Conservation (phyloP, 2,888 invertebrate species). For the Chrysolina americana region DNA sequence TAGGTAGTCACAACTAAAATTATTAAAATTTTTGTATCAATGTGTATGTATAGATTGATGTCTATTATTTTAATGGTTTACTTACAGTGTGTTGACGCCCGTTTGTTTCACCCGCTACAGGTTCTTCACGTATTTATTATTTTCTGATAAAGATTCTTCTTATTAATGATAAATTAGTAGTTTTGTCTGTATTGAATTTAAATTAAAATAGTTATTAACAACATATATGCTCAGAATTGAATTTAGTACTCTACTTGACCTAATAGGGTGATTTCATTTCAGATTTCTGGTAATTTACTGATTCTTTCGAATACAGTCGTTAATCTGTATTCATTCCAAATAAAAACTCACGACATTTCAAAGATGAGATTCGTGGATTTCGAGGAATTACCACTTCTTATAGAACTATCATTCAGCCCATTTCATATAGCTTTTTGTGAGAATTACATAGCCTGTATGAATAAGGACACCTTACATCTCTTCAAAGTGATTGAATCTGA, state of each 20-base stretch:
- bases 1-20: too few relatives aligned
- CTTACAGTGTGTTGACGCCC: too few relatives aligned
- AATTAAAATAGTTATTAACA: neutral
- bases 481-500: slow-evolving; percentile 70
- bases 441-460: slow-evolving; percentile 78
- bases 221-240: too few relatives aligned
- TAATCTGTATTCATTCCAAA: slow-evolving; percentile 75
- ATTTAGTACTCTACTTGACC: neutral
- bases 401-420: slow-evolving; percentile 77
- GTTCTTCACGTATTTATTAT: too few relatives aligned
- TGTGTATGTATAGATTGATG: too few relatives aligned
- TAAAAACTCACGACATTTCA: slow-evolving; percentile 79
- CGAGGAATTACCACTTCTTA: slow-evolving; percentile 76
- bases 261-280: slow-evolving; percentile 22
- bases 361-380: slow-evolving; percentile 80
- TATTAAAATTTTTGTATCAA: too few relatives aligned
- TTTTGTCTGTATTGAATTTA: too few relatives aligned
- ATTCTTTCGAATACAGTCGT: slow-evolving; percentile 68
- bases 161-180: too few relatives aligned
- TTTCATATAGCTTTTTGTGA: slow-evolving; percentile 76
- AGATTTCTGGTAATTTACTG: slow-evolving; percentile 67
- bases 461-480: slow-evolving; percentile 75
- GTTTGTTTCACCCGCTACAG: too few relatives aligned
- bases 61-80: too few relatives aligned
- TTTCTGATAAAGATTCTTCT: too few relatives aligned